Conservation (phyloP, 2,888 invertebrate species). For the Ashinkailepas kermadecensis region DNA sequence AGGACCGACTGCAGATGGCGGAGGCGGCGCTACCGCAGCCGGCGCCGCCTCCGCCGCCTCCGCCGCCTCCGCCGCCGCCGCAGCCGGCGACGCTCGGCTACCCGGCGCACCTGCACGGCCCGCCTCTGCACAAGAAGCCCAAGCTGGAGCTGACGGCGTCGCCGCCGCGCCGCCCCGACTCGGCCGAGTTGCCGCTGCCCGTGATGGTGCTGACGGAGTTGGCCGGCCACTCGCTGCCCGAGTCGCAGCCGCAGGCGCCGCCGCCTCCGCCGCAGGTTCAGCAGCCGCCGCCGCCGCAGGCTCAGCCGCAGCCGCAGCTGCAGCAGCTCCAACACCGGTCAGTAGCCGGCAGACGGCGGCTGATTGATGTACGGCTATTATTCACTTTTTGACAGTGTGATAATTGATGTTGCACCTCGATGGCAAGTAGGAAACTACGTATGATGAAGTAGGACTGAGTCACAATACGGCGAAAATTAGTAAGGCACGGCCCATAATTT, state of each 20-base stretch:
- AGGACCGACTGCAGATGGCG: slow-evolving; percentile 70
- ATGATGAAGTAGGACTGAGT: too few relatives aligned
- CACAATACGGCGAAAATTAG: too few relatives aligned
- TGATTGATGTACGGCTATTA: too few relatives aligned
- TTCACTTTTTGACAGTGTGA: too few relatives aligned
- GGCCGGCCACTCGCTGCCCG: neutral
- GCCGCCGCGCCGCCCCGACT: neutral
- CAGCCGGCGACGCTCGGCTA: neutral
- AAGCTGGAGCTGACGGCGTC: slow-evolving; percentile 24
- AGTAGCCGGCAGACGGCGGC: neutral
- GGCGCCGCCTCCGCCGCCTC: slow-evolving; percentile 50
- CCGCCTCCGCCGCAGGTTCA: neutral
- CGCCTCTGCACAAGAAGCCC: slow-evolving; percentile 23
- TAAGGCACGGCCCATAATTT: too few relatives aligned
- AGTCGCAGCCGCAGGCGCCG: slow-evolving; percentile 14
- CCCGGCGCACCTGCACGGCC: neutral
- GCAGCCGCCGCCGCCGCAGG: neutral
- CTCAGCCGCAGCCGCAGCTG: neutral
- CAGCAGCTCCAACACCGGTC: neutral
- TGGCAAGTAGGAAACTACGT: too few relatives aligned
- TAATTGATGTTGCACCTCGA: too few relatives aligned
- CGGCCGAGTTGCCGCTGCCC: neutral
- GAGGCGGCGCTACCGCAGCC: slow-evolving; percentile 52
- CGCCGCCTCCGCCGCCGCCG: neutral
- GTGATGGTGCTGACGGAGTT: neutral